Base-by-base conservation (phyloP, 2,888 invertebrate species). In the Athalia cordata region DNA sequence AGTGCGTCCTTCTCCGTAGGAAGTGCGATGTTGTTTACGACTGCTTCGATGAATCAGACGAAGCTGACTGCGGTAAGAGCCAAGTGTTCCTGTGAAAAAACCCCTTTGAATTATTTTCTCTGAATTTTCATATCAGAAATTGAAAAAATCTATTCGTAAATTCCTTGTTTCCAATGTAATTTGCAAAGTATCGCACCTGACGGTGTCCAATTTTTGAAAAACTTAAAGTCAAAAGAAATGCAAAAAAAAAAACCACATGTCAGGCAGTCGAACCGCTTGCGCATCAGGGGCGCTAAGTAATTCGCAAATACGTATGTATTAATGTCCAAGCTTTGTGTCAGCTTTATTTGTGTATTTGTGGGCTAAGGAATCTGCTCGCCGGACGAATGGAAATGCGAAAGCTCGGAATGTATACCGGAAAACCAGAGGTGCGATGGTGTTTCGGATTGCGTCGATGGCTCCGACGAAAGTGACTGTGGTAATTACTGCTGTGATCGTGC, bases 41-140 rank as follows among this genome's bases (percentile, higher is more conserved):
- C 86, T 95, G 95, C 84, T 81, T 86, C 49, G 94, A 95, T 86
- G 91, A 91, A 77, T 93, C 93, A 5, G 95, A 95, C 83, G 95
- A 95, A 89, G 89, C 88, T 15, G 90, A 91, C 81, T 95, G 94
- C 89, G 91, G 92, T 92, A 92, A 87, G 88, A 81, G 81, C 80
- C 76, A 79, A 64, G 62, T 75, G 75, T 52, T 75, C 29, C 75
- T 72, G 11, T 55, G 29, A 29, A 2, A 29, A 29, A 29, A 0
- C 29, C 29, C 50, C 50, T 29, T 9, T 4, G 6, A 6, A 13
- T 61, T 59, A 4, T 13, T 47, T 72, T 47, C 72, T 72, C 49
- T 47, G 45, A n/a, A n/a, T 7, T 43, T 43, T 45, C 45, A 43
- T 7, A 15, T 3, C 65, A 47, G 43, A 3, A 43, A 65, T 43